A percentile compares a stretch with the other conserved stretches of the same genome.
Conservation (phyloP, 2,888 invertebrate species). For the Sericinus montela region DNA sequence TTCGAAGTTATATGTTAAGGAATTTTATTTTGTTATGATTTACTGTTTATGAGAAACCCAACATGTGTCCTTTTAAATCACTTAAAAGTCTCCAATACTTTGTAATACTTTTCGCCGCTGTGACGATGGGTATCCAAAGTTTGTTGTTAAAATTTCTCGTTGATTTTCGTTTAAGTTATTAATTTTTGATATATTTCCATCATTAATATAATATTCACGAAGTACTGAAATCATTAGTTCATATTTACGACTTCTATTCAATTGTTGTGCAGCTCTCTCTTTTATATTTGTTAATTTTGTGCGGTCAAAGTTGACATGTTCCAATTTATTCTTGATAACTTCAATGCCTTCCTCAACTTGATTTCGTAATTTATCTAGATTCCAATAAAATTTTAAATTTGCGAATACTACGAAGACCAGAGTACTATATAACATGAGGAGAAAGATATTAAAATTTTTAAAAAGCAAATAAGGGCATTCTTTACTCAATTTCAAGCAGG, state of each 20-base stretch:
- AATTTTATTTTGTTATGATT: no score
- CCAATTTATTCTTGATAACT: constrained; percentile 48
- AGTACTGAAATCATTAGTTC: constrained; percentile 42
- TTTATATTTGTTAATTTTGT: constrained; percentile 44
- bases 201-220: constrained; percentile 31
- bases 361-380: constrained; percentile 45
- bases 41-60: no score
- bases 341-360: constrained; percentile 50
- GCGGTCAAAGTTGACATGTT: constrained; percentile 46
- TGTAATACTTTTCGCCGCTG: constrained; percentile 6
- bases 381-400: constrained; percentile 58
- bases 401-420: constrained; percentile 45
- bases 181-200: constrained; percentile 15
- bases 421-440: constrained; percentile 43
- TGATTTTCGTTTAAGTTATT: constrained; percentile 5
- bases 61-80: no score
- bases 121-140: neutral
- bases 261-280: constrained; percentile 49
- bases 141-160: neutral
- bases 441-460: constrained; percentile 50
- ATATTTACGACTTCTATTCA: constrained; percentile 42
- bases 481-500: constrained; percentile 47
- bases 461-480: constrained; percentile 52
- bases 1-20: no score
- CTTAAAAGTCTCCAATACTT: constrained; percentile 1